phyloP scores from a whole-genome alignment of 2,888 invertebrate genomes.

The Dicyrtoma fusca region DNA sequence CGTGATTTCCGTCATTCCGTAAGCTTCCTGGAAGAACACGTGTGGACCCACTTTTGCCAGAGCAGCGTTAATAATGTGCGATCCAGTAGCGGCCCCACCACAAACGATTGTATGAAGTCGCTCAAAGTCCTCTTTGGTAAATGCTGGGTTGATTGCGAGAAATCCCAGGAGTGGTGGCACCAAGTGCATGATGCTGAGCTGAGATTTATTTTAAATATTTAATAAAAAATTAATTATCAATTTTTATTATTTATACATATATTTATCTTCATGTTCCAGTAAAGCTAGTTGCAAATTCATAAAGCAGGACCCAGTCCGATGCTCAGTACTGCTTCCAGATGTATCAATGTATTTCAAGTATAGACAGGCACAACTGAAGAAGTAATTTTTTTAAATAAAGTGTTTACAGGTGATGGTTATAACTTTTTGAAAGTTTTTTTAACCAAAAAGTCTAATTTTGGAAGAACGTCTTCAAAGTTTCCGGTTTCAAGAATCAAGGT shows the following conservation, averaged over 20 bases:
- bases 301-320: no score
- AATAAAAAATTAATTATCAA: conserved; percentile 5
- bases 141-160: conserved; percentile 71
- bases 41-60: conserved; percentile 35
- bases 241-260: neutral
- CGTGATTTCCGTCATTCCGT: conserved; percentile 39
- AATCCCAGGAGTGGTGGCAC: conserved; percentile 79
- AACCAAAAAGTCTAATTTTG: no score
- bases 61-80: conserved; percentile 5
- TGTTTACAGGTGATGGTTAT: no score
- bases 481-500: no score
- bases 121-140: conserved; percentile 70
- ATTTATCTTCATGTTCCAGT: neutral
- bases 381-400: no score
- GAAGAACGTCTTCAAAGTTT: no score
- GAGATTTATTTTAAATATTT: neutral
- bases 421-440: no score
- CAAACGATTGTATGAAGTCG: conserved; percentile 68
- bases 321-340: no score
- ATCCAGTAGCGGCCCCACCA: conserved; percentile 67
- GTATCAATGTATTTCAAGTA: no score
- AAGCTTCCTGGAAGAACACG: conserved; percentile 39
- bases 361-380: no score
- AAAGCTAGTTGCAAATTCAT: no score
- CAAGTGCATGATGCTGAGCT: conserved; percentile 59